These are phyloP conservation scores for Archilochus colubris DNA, from an alignment of 2,113 vertebrate species.

Conservation along the genomic window DNA sequence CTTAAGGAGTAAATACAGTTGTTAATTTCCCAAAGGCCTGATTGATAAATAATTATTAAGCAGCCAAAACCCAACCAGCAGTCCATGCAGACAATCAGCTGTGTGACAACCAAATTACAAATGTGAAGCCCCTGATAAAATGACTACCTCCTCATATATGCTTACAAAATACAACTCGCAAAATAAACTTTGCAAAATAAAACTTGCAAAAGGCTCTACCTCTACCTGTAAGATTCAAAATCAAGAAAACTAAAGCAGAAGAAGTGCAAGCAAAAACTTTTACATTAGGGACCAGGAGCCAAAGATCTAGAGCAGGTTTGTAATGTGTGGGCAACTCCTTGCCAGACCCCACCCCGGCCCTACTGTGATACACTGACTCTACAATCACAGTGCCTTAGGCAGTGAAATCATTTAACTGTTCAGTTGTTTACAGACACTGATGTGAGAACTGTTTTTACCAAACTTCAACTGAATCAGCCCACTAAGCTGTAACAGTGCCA, in stretches of 20 bases:
- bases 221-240: background rate
- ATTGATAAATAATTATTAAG: background rate
- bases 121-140: background rate
- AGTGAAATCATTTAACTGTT: background rate
- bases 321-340: background rate
- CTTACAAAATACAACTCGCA: background rate
- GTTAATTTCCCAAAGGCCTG: background rate
- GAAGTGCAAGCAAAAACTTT: background rate
- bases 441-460: background rate
- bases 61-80: background rate
- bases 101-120: background rate
- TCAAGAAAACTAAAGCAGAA: background rate
- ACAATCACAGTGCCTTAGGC: fast-evolving
- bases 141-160: background rate
- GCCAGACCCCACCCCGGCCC: background rate
- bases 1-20: background rate
- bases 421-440: background rate
- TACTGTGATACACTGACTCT: background rate
- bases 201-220: background rate
- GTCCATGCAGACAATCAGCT: background rate
- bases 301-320: background rate
- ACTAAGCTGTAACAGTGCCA: background rate
- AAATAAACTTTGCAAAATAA: no score
- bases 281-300: background rate
- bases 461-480: background rate